Evolutionary conservation across 92 coral and sea anemone species (phyloP).

Genomic region (Desmophyllum pertusum): DNA sequence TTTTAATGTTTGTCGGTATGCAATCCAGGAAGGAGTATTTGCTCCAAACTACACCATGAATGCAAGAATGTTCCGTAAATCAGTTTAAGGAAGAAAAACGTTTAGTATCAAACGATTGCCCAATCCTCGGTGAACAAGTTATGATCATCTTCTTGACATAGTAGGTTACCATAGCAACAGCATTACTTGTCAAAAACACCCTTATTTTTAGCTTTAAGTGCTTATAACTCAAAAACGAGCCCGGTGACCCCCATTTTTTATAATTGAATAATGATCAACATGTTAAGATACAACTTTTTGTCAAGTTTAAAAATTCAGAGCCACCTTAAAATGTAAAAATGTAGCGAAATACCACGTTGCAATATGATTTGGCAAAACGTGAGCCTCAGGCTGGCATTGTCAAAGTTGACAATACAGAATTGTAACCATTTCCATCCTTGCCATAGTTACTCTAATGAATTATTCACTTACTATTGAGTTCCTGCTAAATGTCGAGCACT

Average conservation of each 20-base stretch:
- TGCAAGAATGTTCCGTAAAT: background rate
- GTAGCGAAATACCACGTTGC: background rate
- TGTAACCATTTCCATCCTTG: background rate
- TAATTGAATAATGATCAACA: too few species aligned
- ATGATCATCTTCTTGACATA: too few species aligned
- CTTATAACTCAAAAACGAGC: too few species aligned
- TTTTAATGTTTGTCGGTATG: slow-evolving; percentile 3
- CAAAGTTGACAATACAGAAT: background rate
- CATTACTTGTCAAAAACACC: too few species aligned
- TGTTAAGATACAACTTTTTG: too few species aligned
- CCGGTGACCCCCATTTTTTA: too few species aligned
- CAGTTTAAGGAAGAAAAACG: background rate
- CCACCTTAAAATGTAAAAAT: background rate
- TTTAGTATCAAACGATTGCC: too few species aligned
- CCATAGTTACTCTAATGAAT: background rate
- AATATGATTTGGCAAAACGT: background rate
- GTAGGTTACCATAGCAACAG: too few species aligned
- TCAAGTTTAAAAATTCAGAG: too few species aligned
- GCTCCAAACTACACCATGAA: background rate
- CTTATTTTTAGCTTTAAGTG: too few species aligned
- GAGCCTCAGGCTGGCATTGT: background rate
- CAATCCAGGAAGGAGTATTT: background rate
- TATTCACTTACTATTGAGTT: background rate
- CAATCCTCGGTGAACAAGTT: too few species aligned
- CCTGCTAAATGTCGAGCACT: too few species aligned